phyloP scores from a whole-genome alignment of 2,888 invertebrate species.

The Rhopalosiphum nymphaeae region DNA sequence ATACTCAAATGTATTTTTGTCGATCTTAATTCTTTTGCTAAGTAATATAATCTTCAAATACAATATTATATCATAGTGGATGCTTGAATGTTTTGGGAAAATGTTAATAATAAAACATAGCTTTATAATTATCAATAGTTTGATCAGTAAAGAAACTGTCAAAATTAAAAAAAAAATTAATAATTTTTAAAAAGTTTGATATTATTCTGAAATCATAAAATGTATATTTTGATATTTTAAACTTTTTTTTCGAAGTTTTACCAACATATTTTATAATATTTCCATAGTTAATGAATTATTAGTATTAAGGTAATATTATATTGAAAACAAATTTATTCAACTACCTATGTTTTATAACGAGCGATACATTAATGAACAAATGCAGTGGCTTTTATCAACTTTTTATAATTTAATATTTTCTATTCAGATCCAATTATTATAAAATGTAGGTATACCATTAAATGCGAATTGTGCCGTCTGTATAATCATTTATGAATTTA shows the following conservation, averaged over 20 bases:
- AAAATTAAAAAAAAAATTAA: neutral
- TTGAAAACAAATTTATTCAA: neutral
- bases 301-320: neutral
- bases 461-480: neutral
- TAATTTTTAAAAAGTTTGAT: neutral
- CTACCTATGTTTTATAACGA: neutral
- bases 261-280: neutral
- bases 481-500: constrained; percentile 11
- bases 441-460: neutral
- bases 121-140: neutral
- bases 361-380: neutral
- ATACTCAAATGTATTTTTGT: neutral
- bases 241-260: neutral
- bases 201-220: neutral
- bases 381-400: neutral
- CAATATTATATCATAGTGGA: too few relatives aligned
- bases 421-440: neutral
- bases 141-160: neutral
- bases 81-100: neutral
- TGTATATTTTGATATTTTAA: neutral
- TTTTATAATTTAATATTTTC: neutral
- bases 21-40: too few relatives aligned
- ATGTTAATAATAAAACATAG: neutral
- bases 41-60: too few relatives aligned
- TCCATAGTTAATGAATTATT: neutral